These are phyloP conservation scores for Protobothrops mucrosquamatus DNA, from an alignment of 2,113 vertebrate species.

Conservation along the genomic window DNA sequence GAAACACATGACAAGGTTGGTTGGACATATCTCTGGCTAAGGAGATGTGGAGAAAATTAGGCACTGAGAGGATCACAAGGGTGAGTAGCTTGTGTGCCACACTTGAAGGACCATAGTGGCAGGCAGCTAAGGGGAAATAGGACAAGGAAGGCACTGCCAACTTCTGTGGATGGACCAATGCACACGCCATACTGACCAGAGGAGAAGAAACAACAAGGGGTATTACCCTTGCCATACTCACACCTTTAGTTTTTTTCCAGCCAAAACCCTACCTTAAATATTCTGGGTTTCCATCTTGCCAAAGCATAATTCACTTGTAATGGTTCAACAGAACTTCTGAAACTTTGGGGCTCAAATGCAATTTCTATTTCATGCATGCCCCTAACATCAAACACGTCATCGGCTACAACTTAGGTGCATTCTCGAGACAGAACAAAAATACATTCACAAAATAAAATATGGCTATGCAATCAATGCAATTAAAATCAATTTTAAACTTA, in stretches of 20 bases:
- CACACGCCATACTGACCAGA: neutral
- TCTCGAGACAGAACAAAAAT: neutral
- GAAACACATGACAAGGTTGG: neutral
- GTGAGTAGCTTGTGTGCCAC: neutral
- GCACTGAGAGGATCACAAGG: neutral
- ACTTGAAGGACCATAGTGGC: neutral
- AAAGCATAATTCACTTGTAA: neutral
- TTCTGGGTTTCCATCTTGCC: neutral
- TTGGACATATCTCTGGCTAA: neutral
- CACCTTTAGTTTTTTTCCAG: neutral
- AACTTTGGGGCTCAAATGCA: neutral
- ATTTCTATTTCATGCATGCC: neutral
- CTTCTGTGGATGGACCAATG: neutral
- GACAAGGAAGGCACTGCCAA: neutral
- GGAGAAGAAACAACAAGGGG: neutral
- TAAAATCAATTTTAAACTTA: neutral
- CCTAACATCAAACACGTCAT: neutral
- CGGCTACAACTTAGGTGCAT: neutral
- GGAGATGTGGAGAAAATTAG: neutral
- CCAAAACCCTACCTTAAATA: neutral
- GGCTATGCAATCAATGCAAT: neutral
- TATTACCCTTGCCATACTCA: neutral
- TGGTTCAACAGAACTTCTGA: neutral
- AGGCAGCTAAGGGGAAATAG: neutral
- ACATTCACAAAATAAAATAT: neutral